These are phyloP conservation scores for Empis stercorea DNA, from an alignment of 2,888 invertebrate genomes.

Conservation along the genomic window DNA sequence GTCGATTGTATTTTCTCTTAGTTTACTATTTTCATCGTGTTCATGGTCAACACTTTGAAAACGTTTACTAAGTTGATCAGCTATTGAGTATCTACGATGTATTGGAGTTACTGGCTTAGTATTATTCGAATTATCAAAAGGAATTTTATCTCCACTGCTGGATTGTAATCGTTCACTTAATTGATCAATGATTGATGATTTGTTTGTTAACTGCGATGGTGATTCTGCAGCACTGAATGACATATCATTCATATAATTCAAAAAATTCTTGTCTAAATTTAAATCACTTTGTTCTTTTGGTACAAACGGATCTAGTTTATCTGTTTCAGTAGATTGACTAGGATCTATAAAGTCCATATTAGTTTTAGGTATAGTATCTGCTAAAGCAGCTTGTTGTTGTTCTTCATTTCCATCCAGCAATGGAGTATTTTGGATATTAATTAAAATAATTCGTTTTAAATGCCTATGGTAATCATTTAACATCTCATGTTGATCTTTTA, in stretches of 20 bases:
- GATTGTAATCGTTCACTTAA: conserved; percentile 1
- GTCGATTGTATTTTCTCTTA: background rate
- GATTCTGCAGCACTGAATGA: conserved; percentile 3
- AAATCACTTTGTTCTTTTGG: conserved; percentile 7
- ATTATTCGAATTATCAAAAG: too few species aligned
- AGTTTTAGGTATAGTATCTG: background rate
- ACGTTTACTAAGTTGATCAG: conserved; percentile 21
- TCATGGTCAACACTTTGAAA: conserved; percentile 17
- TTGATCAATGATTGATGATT: conserved; percentile 6
- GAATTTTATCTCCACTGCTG: background rate
- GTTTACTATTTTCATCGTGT: background rate
- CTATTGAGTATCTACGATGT: conserved; percentile 15
- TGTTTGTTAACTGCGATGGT: background rate
- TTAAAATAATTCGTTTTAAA: conserved; percentile 13
- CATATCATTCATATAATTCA: conserved; percentile 9
- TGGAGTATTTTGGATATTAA: conserved; percentile 13
- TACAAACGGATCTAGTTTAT: conserved; percentile 5
- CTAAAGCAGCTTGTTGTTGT: background rate
- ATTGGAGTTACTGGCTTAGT: background rate
- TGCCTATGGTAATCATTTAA: conserved; percentile 11
- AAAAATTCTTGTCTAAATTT: conserved; percentile 8
- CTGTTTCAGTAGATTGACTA: conserved; percentile 6
- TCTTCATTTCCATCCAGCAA: conserved; percentile 9
- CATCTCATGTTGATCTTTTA: conserved; percentile 27
- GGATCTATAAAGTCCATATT: conserved; percentile 1